Conservation (phyloP, 2,888 invertebrate genomes). For the Brassicogethes aeneus region DNA sequence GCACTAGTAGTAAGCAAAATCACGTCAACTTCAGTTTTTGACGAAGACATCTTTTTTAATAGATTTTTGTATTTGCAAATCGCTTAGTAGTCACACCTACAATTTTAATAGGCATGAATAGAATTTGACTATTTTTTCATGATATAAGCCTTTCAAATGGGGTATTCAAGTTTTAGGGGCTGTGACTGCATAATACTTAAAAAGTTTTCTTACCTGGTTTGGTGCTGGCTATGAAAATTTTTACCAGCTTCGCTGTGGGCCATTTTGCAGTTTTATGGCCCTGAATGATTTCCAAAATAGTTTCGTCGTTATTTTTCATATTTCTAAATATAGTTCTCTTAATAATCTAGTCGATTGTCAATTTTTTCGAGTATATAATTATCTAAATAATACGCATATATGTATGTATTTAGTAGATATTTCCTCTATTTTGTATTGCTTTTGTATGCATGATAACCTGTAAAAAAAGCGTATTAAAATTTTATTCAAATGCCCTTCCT, state of each 20-base stretch:
- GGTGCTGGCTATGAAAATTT: constrained; percentile 40
- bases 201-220: constrained; percentile 35
- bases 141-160: too few relatives aligned
- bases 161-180: too few relatives aligned
- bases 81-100: too few relatives aligned
- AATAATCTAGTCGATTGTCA: background rate
- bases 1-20: too few relatives aligned
- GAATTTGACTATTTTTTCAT: too few relatives aligned
- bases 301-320: constrained; percentile 42
- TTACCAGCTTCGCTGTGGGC: constrained; percentile 38
- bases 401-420: background rate
- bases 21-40: too few relatives aligned
- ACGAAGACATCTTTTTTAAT: too few relatives aligned
- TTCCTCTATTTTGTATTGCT: background rate
- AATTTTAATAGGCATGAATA: too few relatives aligned
- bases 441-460: background rate
- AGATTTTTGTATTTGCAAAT: too few relatives aligned
- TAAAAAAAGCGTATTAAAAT: too few relatives aligned
- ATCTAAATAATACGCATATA: background rate
- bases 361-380: background rate
- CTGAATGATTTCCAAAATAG: constrained; percentile 40
- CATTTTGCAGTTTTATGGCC: constrained; percentile 40
- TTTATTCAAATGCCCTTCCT: too few relatives aligned
- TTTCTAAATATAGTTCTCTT: background rate
- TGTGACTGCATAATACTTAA: too few relatives aligned